phyloP scores from a whole-genome alignment of 2,888 invertebrate genomes.

The Clostera curtula region DNA sequence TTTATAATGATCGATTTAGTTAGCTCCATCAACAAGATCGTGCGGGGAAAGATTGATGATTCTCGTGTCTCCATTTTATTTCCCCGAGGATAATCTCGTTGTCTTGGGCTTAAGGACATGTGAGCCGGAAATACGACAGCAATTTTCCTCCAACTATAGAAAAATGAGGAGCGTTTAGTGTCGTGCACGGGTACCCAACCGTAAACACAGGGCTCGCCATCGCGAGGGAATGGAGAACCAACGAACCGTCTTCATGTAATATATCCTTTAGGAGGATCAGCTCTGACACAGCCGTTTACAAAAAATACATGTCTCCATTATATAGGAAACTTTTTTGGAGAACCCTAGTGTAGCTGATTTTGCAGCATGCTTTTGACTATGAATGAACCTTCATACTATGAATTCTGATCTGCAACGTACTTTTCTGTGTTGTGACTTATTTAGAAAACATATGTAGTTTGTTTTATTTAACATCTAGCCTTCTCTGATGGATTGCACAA shows the following conservation, averaged over 20 bases:
- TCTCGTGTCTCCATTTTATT: conserved; percentile 66
- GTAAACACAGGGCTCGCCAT: conserved; percentile 32
- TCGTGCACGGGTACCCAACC: conserved; percentile 50
- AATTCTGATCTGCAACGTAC: no score
- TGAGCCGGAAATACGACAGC: conserved; percentile 69
- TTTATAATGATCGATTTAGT: conserved; percentile 31
- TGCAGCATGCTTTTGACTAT: no score
- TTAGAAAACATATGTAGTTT: no score
- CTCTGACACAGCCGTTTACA: conserved; percentile 20
- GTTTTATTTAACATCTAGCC: no score
- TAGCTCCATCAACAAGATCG: conserved; percentile 37
- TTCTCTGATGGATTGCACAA: no score
- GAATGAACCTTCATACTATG: no score
- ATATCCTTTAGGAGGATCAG: conserved; percentile 28
- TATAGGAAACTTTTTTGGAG: conserved; percentile 5
- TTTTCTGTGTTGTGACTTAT: no score
- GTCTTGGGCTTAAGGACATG: conserved; percentile 70
- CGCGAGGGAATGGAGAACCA: conserved; percentile 27
- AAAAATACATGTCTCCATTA: conserved; percentile 10
- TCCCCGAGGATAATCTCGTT: conserved; percentile 69
- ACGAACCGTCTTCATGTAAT: conserved; percentile 31
- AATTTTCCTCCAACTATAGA: conserved; percentile 70
- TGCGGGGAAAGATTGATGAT: conserved; percentile 57
- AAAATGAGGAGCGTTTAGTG: conserved; percentile 67
- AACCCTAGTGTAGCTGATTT: no score